Evolutionary conservation across 53 echinoderm and acorn worm species (phyloP), one percentile per base, ranked within the genome.

Genomic region (Zoroaster sp.): DNA sequence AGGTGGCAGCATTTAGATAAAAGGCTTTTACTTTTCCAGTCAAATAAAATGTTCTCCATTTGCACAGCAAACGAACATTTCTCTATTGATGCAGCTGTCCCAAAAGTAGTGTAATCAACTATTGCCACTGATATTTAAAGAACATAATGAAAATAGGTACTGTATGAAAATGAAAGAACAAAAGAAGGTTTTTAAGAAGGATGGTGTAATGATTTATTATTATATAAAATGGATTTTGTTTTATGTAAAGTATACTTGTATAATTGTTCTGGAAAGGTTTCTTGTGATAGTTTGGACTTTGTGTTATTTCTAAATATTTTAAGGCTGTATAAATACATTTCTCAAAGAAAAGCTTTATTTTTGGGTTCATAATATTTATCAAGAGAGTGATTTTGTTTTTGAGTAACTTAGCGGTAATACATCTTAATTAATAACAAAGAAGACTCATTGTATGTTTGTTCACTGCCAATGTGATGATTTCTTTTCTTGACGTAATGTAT

Each of bases 281-380:
- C 30, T 76, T 51, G 49, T 75, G 75, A 46, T 40, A 31, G 47
- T 52, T 69, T 34, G 36, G 34, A 45, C 47, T 28, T 69, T 10
- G n/a, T n/a, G 28, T 79, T 45, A 79, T 35, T 35, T 35, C 55
- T 59, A 42, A 65, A 81, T 67, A 66, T 81, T 44, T 6, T 66
- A 46, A 76, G 49, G 42, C 34, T 81, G 38, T 66, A 37, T 81
- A 81, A 67, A 81, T 66, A 41, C 23, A 67, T 81, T 66, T 81
- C 68, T 20, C n/a, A 67, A 81, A 63, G 80, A 63, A 63, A 40
- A 42, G 66, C 68, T 80, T 66, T 81, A 81, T 81, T 81, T 81
- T 81, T 81, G 21, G 69, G 41, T 38, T 20, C 40, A 49, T 51
- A 76, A 40, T 76, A 76, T 76, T 76, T 76, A 76, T 76, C 31